A percentile compares a stretch with the other conserved stretches of the same genome.
Evolutionary conservation across 64 coral and sea anemone genomes (phyloP).

Genomic region (Acropora yongei): DNA sequence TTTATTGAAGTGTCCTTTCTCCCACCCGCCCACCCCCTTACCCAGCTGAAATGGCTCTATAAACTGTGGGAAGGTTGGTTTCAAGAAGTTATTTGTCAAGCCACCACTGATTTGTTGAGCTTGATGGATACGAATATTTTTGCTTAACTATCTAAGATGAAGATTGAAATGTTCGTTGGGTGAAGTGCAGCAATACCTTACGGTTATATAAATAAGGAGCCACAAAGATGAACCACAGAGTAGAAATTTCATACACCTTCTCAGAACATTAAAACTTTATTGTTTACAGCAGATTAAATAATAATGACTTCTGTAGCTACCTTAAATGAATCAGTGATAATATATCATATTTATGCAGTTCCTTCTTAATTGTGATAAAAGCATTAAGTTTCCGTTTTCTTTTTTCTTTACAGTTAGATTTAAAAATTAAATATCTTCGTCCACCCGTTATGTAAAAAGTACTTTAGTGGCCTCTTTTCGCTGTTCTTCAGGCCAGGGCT

Average conservation of each 20-base stretch:
- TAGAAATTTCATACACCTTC: background rate
- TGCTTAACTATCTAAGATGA: background rate
- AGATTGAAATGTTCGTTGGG: background rate
- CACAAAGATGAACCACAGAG: background rate
- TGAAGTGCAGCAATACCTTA: background rate
- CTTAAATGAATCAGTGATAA: background rate
- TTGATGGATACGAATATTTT: background rate
- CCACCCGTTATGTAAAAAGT: background rate
- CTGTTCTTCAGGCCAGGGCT: background rate
- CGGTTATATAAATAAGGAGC: background rate
- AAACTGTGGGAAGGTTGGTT: background rate
- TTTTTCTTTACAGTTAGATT: background rate
- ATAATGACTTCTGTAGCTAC: background rate
- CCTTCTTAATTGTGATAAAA: background rate
- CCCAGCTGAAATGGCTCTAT: background rate
- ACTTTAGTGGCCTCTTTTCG: background rate
- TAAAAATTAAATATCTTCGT: background rate
- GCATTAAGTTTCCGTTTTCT: background rate
- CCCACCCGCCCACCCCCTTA: background rate
- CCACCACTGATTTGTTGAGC: background rate
- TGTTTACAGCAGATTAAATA: background rate
- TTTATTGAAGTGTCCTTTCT: background rate
- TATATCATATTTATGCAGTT: background rate
- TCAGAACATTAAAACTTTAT: background rate
- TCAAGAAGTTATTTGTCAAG: background rate